Percentiles rank a stretch among this genome's conserved stretches.
phyloP scores from a whole-genome alignment of 2,888 invertebrate genomes.

The Drosophila austrosaltans region DNA sequence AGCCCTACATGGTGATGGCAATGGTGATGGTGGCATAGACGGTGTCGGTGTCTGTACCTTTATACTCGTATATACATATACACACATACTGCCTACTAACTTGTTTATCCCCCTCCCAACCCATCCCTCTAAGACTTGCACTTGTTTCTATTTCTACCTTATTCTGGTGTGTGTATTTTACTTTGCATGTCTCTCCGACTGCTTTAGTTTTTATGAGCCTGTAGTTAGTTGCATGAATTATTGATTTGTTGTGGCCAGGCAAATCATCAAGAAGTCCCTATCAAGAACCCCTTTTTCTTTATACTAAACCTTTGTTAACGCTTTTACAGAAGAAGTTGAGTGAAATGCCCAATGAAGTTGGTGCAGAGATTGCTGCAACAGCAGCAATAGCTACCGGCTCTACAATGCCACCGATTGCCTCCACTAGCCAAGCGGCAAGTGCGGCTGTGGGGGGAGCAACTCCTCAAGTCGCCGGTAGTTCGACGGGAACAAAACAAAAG shows the following conservation, averaged over 20 bases:
- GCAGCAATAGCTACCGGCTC: constrained; percentile 22
- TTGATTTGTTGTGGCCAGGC: constrained; percentile 58
- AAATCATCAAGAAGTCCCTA: neutral
- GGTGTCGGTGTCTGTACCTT: constrained; percentile 40
- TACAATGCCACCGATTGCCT: constrained; percentile 21
- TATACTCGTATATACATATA: constrained; percentile 18
- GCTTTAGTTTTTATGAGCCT: constrained; percentile 51
- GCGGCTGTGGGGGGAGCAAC: constrained; percentile 19
- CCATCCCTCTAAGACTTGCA: constrained; percentile 45
- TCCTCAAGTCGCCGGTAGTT: neutral
- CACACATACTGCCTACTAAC: constrained; percentile 30
- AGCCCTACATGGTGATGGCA: constrained; percentile 11
- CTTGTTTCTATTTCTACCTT: constrained; percentile 28
- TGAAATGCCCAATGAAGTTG: constrained; percentile 65
- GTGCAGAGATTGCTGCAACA: constrained; percentile 41
- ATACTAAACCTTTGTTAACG: constrained; percentile 44
- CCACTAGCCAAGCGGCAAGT: neutral
- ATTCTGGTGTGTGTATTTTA: constrained; percentile 14
- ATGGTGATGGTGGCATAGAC: constrained; percentile 9
- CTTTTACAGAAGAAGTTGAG: constrained; percentile 56
- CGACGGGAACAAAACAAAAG: constrained; percentile 81
- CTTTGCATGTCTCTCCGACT: constrained; percentile 60
- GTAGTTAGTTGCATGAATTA: constrained; percentile 72
- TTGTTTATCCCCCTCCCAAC: constrained; percentile 41
- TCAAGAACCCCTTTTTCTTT: constrained; percentile 23